Conservation (phyloP, 2,113 vertebrate species). For the Mionectes macconnelli region DNA sequence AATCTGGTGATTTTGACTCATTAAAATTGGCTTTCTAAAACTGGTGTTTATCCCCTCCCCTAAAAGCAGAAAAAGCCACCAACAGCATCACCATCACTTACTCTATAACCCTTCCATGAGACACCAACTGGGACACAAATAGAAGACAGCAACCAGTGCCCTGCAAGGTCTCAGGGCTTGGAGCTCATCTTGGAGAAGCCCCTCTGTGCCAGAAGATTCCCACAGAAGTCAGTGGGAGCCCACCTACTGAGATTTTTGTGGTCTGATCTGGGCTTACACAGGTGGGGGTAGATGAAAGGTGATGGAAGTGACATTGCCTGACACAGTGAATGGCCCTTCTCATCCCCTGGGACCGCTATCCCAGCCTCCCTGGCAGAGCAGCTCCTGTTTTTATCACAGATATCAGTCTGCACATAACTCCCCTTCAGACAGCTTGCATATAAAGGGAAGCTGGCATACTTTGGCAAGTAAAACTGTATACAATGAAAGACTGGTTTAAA, state of each 20-base stretch:
- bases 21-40: not conserved
- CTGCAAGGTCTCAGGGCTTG: not conserved
- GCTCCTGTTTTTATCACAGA: not conserved
- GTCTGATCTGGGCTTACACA: not conserved
- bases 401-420: not conserved
- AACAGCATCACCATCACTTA: not conserved
- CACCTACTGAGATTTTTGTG: not conserved
- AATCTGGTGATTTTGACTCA: not conserved
- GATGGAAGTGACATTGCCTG: not conserved
- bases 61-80: not conserved
- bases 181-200: not conserved
- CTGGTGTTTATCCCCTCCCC: not conserved
- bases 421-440: not conserved
- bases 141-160: not conserved
- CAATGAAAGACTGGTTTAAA: constrained; percentile 11
- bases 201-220: not conserved
- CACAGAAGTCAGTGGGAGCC: not conserved
- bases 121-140: not conserved
- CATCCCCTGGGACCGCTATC: not conserved
- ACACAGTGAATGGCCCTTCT: not conserved
- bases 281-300: not conserved
- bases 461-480: not conserved
- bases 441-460: not conserved
- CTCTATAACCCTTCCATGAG: not conserved
- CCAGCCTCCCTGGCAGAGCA: not conserved